Conservation (phyloP, 2,113 vertebrate species). For the Oncorhynchus nerka region DNA sequence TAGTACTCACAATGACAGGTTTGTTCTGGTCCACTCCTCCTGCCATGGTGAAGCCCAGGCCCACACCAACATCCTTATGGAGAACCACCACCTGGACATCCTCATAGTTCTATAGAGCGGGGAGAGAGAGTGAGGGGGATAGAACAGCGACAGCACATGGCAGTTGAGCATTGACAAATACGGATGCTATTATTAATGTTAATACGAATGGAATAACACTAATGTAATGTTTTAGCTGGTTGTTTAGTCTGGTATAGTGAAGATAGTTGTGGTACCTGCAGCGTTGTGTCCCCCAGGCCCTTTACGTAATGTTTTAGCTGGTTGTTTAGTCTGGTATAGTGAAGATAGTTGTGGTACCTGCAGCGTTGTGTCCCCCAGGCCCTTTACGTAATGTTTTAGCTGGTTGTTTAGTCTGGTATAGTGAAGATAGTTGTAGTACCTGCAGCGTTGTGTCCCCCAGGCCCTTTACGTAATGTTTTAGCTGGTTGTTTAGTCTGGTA, state of each 20-base stretch:
- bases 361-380: no score
- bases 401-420: no score
- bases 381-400: no score
- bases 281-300: background rate
- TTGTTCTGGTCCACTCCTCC: slow-evolving; percentile 79
- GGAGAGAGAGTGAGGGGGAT: background rate
- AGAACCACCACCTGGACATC: slow-evolving; percentile 78
- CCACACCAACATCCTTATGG: slow-evolving; percentile 77
- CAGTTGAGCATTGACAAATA: background rate
- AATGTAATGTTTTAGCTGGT: no score
- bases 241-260: background rate
- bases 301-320: slow-evolving; percentile 46
- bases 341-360: no score
- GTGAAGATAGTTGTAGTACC: no score
- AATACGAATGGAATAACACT: no score
- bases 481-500: no score
- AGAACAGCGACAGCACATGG: background rate
- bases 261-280: background rate
- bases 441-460: no score
- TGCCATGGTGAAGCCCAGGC: slow-evolving; percentile 78
- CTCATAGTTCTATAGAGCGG: slow-evolving; percentile 60
- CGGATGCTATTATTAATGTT: no score
- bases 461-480: no score
- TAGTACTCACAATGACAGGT: slow-evolving; percentile 71
- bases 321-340: no score